Percentiles rank a stretch among this genome's conserved stretches.
Conservation (phyloP, 92 coral and sea anemone species). For the Muricea muricata region DNA sequence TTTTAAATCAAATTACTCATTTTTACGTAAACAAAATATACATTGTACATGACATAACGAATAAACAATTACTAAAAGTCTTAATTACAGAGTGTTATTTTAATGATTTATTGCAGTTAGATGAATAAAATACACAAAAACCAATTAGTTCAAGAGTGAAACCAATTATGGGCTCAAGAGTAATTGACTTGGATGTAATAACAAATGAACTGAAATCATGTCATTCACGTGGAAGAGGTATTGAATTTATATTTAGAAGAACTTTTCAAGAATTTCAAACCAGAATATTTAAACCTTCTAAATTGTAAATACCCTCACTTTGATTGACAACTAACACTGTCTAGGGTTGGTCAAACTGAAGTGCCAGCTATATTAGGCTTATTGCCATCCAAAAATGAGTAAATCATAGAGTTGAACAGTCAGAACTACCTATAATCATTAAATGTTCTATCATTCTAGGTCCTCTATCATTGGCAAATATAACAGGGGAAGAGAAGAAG, state of each 20-base stretch:
- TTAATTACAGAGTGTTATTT: not conserved
- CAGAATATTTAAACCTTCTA: not conserved
- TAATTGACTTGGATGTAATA: not conserved
- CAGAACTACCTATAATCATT: not conserved
- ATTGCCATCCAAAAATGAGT: not conserved
- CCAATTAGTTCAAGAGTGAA: not conserved
- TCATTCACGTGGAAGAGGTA: not conserved
- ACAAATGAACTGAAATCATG: not conserved
- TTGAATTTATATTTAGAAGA: not conserved
- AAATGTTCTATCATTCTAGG: not conserved
- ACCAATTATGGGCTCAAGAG: constrained; percentile 5
- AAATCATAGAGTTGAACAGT: not conserved
- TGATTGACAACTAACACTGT: not conserved
- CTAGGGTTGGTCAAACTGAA: not conserved
- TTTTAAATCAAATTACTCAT: no score
- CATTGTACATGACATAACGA: no score
- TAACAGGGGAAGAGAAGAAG: not conserved
- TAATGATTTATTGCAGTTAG: not conserved
- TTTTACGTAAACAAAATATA: no score
- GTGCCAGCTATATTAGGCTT: not conserved
- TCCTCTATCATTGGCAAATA: not conserved
- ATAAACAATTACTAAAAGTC: no score
- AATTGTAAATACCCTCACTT: not conserved
- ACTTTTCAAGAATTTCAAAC: not conserved
- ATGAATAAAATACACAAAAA: not conserved